Evolutionary conservation across 2,888 invertebrate genomes (phyloP).

Genomic region (Suillia variegata): DNA sequence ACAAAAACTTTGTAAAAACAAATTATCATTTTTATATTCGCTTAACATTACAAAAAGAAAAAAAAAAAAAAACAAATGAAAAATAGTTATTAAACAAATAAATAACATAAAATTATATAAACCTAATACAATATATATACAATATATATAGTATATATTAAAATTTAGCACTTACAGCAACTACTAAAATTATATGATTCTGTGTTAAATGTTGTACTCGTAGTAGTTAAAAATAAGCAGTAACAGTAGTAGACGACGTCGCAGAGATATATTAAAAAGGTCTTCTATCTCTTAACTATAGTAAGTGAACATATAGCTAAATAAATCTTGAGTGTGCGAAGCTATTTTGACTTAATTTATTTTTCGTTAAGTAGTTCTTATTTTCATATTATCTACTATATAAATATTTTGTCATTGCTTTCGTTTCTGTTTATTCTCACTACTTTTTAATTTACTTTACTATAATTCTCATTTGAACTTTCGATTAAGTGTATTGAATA

Average conservation of each 20-base stretch:
- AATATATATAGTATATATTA: slow-evolving; percentile 32
- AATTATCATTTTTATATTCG: slow-evolving; percentile 46
- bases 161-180: slow-evolving; percentile 14
- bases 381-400: no score
- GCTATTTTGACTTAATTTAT: background rate
- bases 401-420: no score
- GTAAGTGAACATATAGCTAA: no score
- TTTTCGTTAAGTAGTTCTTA: background rate
- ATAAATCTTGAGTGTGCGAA: slow-evolving; percentile 13
- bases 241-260: no score
- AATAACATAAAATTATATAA: slow-evolving; percentile 21
- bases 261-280: no score
- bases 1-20: slow-evolving; percentile 26
- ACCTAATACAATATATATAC: slow-evolving; percentile 34
- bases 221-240: slow-evolving; percentile 42
- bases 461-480: background rate
- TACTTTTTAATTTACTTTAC: background rate
- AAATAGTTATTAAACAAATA: background rate
- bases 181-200: slow-evolving; percentile 39
- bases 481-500: no score
- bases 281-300: no score
- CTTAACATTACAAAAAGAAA: slow-evolving; percentile 21
- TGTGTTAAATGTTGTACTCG: slow-evolving; percentile 54
- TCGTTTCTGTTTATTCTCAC: no score
- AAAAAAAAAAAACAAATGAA: background rate